phyloP scores from a whole-genome alignment of 2,888 invertebrate species.

The Globia sparganii region DNA sequence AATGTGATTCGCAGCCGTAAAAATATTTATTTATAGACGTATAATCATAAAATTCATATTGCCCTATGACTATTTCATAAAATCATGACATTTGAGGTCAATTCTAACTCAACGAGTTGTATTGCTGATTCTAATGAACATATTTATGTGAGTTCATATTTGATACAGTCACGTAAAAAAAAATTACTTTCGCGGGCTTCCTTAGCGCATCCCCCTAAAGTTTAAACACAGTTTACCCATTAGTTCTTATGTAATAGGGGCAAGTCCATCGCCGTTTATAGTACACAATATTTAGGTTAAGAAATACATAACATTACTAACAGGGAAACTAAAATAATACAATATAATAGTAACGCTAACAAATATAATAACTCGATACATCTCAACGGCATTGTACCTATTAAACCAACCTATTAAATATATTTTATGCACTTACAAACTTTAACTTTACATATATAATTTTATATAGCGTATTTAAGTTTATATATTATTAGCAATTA shows the following conservation, averaged over 20 bases:
- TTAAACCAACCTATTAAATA: conserved; percentile 78
- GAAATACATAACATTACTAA: conserved; percentile 25
- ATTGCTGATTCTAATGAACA: too few relatives aligned
- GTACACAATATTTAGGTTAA: not conserved
- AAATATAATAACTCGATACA: conserved; percentile 59
- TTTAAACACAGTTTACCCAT: not conserved
- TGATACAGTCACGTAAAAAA: too few relatives aligned
- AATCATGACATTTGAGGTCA: too few relatives aligned
- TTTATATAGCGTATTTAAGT: conserved; percentile 40
- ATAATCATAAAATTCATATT: too few relatives aligned
- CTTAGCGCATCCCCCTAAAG: not conserved
- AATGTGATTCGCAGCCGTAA: too few relatives aligned
- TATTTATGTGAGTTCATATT: too few relatives aligned
- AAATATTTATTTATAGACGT: too few relatives aligned
- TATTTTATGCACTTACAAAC: conserved; percentile 72
- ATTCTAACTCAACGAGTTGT: too few relatives aligned
- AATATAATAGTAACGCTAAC: conserved; percentile 40
- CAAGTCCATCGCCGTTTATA: conserved; percentile 1
- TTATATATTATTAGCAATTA: conserved; percentile 39
- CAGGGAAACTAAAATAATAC: conserved; percentile 32
- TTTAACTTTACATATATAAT: conserved; percentile 76
- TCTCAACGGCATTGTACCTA: conserved; percentile 75
- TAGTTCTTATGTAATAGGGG: conserved; percentile 7
- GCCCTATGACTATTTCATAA: too few relatives aligned
- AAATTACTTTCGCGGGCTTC: not conserved